A percentile compares a stretch with the other conserved stretches of the same genome.
These are phyloP conservation scores for Pherbina coryleti DNA, from an alignment of 2,888 invertebrate species.

Conservation along the genomic window DNA sequence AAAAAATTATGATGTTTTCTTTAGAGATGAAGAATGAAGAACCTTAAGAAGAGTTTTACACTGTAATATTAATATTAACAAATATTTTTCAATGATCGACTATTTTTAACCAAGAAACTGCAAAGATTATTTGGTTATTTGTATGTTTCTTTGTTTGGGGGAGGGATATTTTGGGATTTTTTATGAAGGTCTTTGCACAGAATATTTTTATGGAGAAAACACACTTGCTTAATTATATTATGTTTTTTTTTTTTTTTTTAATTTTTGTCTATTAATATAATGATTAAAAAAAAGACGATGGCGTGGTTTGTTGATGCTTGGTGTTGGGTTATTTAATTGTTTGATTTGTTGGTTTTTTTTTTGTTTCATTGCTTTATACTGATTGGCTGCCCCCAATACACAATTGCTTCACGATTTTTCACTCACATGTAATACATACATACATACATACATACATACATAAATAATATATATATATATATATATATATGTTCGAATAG, in stretches of 20 bases:
- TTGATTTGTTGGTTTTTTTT: slow-evolving; percentile 18
- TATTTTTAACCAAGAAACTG: too few species aligned
- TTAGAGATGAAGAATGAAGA: too few species aligned
- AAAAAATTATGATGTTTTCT: too few species aligned
- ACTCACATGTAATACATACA: slow-evolving; percentile 46
- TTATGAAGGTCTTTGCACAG: not conserved
- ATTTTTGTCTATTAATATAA: not conserved
- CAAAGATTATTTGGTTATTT: not conserved
- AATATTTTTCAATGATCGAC: too few species aligned
- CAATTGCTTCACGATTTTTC: slow-evolving; percentile 70
- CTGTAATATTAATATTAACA: too few species aligned
- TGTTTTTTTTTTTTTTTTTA: not conserved
- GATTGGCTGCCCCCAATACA: slow-evolving; percentile 70
- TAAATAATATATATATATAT: slow-evolving; percentile 54
- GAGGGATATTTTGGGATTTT: not conserved
- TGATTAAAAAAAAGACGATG: slow-evolving; percentile 18
- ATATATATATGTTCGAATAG: slow-evolving; percentile 43
- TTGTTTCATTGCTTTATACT: slow-evolving; percentile 45
- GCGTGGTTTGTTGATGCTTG: slow-evolving; percentile 13
- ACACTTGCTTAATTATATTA: not conserved
- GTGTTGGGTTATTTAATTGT: slow-evolving; percentile 10
- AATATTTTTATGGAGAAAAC: not conserved
- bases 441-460: slow-evolving; percentile 49
- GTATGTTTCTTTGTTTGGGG: too few species aligned
- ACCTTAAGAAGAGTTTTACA: too few species aligned